These are phyloP conservation scores for Luidia sarsii DNA, from an alignment of 53 echinoderm and acorn worm genomes.

Conservation along the genomic window DNA sequence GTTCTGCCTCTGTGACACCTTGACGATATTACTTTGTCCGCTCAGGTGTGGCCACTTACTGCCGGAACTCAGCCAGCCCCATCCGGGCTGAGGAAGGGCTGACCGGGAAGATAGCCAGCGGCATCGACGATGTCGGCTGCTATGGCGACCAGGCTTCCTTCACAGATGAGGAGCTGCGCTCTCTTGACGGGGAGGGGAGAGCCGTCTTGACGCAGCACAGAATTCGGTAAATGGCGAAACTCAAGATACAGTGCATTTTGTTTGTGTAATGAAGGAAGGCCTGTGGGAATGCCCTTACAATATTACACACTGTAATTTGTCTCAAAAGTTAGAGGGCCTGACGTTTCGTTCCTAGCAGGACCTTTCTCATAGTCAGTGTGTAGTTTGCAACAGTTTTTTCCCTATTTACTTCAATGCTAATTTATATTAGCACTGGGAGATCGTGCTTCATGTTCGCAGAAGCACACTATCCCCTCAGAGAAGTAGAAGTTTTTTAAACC, in stretches of 20 bases:
- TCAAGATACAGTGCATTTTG: not conserved
- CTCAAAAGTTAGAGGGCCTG: too few relatives aligned
- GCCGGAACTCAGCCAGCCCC: constrained; percentile 64
- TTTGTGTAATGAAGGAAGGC: not conserved
- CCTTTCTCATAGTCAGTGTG: too few relatives aligned
- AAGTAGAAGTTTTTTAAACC: too few relatives aligned
- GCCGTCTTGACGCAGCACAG: constrained; percentile 83
- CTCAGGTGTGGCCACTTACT: constrained; percentile 99
- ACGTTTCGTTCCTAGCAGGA: too few relatives aligned
- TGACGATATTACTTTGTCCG: too few relatives aligned
- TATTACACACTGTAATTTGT: not conserved
- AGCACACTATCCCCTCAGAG: too few relatives aligned
- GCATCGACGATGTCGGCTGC: constrained; percentile 69
- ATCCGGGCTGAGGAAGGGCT: constrained; percentile 86
- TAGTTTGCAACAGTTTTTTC: too few relatives aligned
- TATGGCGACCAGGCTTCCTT: constrained; percentile 83
- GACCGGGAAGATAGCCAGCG: constrained; percentile 64
- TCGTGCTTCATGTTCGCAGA: too few relatives aligned
- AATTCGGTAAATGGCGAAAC: constrained; percentile 54
- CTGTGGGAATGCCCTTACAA: not conserved
- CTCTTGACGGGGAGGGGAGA: constrained; percentile 86
- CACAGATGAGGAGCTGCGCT: constrained; percentile 80
- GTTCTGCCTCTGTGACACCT: too few relatives aligned
- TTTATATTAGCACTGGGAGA: too few relatives aligned
- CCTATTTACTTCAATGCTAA: too few relatives aligned